A percentile compares a stretch with the other conserved stretches of the same genome.
phyloP scores from a whole-genome alignment of 92 coral and sea anemone genomes.

The Montipora capitata region DNA sequence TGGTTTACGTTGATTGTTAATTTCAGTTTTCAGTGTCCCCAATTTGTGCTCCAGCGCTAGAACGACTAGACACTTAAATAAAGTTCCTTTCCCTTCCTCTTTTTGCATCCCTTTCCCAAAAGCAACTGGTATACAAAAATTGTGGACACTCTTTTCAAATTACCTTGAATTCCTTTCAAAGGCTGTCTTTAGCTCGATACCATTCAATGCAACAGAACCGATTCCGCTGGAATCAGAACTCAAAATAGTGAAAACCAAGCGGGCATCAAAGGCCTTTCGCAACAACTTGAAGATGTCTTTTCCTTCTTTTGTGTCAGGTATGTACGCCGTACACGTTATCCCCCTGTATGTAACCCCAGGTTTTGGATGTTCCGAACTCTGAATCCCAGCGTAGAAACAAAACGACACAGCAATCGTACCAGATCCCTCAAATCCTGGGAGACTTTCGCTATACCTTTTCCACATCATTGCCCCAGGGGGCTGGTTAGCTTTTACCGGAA shows the following conservation, averaged over 20 bases:
- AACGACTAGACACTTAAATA: too few species aligned
- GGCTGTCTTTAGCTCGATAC: constrained; percentile 26
- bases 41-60: too few species aligned
- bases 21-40: too few species aligned
- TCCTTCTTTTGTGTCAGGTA: constrained; percentile 67
- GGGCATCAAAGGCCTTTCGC: constrained; percentile 62
- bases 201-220: constrained; percentile 7
- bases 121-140: neutral
- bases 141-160: neutral
- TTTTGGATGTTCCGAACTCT: constrained; percentile 65
- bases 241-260: constrained; percentile 52
- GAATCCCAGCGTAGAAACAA: constrained; percentile 53
- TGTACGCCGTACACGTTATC: constrained; percentile 28
- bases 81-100: too few species aligned
- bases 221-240: neutral
- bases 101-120: too few species aligned
- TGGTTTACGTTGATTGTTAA: too few species aligned
- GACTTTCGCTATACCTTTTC: constrained; percentile 6
- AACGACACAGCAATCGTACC: constrained; percentile 43
- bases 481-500: constrained; percentile 25
- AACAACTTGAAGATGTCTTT: constrained; percentile 46
- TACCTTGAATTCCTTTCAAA: constrained; percentile 25
- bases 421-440: constrained; percentile 30
- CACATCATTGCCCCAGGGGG: constrained; percentile 70
- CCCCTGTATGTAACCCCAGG: constrained; percentile 52